Evolutionary conservation across 2,888 invertebrate genomes (phyloP).

Genomic region (Lingula anatina): DNA sequence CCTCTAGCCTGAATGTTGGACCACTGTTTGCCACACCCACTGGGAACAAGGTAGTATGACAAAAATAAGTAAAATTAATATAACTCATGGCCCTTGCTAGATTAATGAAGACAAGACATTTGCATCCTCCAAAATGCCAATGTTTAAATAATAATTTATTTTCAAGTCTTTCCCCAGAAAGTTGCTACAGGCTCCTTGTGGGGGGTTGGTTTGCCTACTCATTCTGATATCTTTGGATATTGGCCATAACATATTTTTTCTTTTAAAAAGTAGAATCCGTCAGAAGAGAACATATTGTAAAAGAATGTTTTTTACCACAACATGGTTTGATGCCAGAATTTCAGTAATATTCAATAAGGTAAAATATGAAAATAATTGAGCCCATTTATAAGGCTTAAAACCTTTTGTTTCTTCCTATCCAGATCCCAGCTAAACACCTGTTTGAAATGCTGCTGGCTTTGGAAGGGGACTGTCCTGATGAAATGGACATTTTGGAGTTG

Average conservation of each 20-base stretch:
- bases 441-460: constrained; percentile 86
- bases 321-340: no score
- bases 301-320: no score
- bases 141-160: neutral
- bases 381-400: no score
- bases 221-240: neutral
- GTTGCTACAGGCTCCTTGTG: neutral
- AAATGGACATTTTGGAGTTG: constrained; percentile 57
- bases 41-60: no score
- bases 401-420: no score
- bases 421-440: constrained; percentile 53
- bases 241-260: neutral
- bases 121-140: neutral
- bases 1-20: constrained; percentile 90
- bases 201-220: neutral
- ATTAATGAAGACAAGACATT: constrained; percentile 39
- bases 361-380: no score
- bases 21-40: no score
- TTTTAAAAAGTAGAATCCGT: neutral
- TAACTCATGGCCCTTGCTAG: constrained; percentile 25
- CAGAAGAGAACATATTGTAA: no score
- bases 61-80: no score
- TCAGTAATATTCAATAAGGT: no score
- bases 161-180: neutral
- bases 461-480: constrained; percentile 68